Evolutionary conservation across 35 echinoderm and acorn worm species (phyloP).

Genomic region (Strongylocentrotus purpuratus): DNA sequence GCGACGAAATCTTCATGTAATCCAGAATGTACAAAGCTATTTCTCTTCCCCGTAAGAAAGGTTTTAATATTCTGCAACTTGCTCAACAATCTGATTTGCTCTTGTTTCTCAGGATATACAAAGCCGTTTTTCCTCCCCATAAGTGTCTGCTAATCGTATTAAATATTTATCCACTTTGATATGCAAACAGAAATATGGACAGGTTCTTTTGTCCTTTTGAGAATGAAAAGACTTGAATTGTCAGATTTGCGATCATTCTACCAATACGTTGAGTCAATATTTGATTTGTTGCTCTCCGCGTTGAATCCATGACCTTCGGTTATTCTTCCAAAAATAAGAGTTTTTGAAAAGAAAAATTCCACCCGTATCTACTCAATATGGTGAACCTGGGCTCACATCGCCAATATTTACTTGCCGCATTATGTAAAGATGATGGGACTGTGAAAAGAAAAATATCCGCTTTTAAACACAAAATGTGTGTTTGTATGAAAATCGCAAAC

Average conservation of each 20-base stretch:
- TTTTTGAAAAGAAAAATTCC: neutral
- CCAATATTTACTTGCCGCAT: neutral
- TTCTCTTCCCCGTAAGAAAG: no score
- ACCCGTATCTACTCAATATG: neutral
- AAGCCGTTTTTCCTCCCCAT: neutral
- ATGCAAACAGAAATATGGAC: slow-evolving; percentile 11
- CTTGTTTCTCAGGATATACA: neutral
- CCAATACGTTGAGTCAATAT: slow-evolving; percentile 5
- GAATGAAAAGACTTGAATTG: slow-evolving; percentile 11
- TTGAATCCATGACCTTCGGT: neutral
- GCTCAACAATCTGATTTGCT: no score
- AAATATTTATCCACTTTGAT: slow-evolving; percentile 7
- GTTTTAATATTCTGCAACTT: no score
- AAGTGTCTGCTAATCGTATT: slow-evolving; percentile 11
- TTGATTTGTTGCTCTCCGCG: neutral
- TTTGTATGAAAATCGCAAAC: neutral
- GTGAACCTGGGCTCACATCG: neutral
- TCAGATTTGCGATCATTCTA: neutral
- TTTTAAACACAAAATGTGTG: slow-evolving; percentile 6
- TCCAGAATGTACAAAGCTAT: no score
- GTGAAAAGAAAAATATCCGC: neutral
- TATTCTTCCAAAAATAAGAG: neutral
- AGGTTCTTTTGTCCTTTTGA: neutral
- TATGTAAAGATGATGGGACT: neutral
- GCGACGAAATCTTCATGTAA: neutral